phyloP scores from a whole-genome alignment of 2,113 vertebrate genomes.

The Syrrhaptes paradoxus region DNA sequence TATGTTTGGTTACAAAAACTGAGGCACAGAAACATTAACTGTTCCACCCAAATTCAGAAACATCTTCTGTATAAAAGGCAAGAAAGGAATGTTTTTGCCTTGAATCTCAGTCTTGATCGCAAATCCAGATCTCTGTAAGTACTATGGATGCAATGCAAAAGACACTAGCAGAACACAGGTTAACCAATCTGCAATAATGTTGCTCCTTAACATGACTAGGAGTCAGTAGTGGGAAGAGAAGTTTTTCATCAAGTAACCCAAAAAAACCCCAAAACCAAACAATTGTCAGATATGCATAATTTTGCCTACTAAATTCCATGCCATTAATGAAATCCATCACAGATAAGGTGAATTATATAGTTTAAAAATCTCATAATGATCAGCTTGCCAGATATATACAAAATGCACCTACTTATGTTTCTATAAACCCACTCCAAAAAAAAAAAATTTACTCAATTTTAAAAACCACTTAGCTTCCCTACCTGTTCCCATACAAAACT shows the following conservation, averaged over 20 bases:
- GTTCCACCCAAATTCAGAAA: not conserved
- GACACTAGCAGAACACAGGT: not conserved
- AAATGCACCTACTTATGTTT: not conserved
- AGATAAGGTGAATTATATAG: not conserved
- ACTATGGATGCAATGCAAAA: rapidly evolving
- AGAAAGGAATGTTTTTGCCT: not conserved
- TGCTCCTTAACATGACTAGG: not conserved
- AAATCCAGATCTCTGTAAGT: not conserved
- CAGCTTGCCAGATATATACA: not conserved
- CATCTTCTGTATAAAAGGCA: not conserved
- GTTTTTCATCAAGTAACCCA: not conserved
- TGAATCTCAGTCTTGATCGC: not conserved
- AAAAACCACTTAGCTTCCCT: not conserved
- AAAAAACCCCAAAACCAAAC: not conserved
- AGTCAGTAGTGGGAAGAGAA: not conserved
- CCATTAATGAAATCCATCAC: not conserved
- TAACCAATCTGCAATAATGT: not conserved
- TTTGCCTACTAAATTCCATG: not conserved
- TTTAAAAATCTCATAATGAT: not conserved
- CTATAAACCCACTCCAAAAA: not conserved
- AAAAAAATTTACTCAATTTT: not conserved
- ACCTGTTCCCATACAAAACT: not conserved
- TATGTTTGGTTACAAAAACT: rapidly evolving
- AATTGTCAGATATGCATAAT: not conserved
- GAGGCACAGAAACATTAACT: not conserved